Evolutionary conservation across 2,888 invertebrate species (phyloP), one percentile per base, ranked within the genome.

Genomic region (Chromoteleia sp.): DNA sequence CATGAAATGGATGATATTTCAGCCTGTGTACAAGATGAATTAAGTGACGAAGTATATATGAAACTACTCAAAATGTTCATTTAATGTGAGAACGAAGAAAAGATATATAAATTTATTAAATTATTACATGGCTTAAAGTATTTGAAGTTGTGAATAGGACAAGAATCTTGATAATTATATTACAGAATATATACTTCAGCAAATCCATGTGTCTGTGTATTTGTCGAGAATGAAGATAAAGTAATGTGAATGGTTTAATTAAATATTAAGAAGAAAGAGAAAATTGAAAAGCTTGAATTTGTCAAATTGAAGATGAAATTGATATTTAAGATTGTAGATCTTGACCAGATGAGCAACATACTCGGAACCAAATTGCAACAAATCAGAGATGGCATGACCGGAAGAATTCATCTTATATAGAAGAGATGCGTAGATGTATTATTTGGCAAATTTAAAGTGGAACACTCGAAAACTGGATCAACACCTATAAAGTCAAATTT

Each of bases 1-100:
- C 83, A 86, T 48, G 85, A 85, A 36, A 81, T 85, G 84, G 84
- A 85, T 17, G 83, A 85, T 0, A 17, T 83, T 14, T 41, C 81
- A 8, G 84, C 83, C 0, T 85, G 83, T 25, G 67, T 81, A 0
- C 84, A 85, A 80, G 84, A 78, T 5, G 83, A 83, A 4, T 25
- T 84, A 0, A 6, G 56, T 15, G 84, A 84, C 6, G 81, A 84
- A 30, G 14, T 84, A 1, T 84, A 74, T 21, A 83, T 84, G 77
- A 58, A 77, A 30, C 82, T 81, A 25, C 83, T 84, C 7, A 58
- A 84, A 33, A 70, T 79, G 74, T 84, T 83, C 52, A n/a, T 61
- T 6, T 10, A 74, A 30, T 1, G 5, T 21, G 56, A 43, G 6
- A 15, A 80, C 2, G 76, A 82, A 74, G 59, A 84, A n/a, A 76